Base-by-base conservation (phyloP, 2,113 vertebrate species). In the Dasyurus viverrinus region DNA sequence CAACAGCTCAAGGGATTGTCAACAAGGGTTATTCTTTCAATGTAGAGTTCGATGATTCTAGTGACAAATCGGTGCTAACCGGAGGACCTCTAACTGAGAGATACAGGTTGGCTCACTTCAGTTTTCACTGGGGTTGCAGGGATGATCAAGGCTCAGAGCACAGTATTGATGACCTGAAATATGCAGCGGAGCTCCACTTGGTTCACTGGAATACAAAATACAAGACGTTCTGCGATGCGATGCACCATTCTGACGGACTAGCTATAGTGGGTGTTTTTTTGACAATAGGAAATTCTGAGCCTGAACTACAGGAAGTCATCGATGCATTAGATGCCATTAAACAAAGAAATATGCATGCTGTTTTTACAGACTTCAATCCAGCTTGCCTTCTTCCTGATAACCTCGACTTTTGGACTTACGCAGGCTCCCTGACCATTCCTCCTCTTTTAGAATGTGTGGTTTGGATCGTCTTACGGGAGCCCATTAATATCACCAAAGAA, bases 121-220 rank as follows among this genome's bases (percentile, higher is more conserved):
- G 99, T 97, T 99, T 99, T 98, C 99, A 99, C 98, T 99, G 99
- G 99, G 99, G 99, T 24, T 99, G 30, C 98, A 0, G 97, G 50
- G 99, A 99, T 22, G 98, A 98, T 42, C 98, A 98, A 8, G 99
- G 99, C n/a, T 99, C 99, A 2, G 99, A 99, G 60, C 99, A 99
- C 97, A 99, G 98, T 0, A 98, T 99, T 93, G 97, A 98, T 89
- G 99, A 99, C 68, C 98, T 97, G 93, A 99, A 98, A 54, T 99
- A 98, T 50, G 98, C 99, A 68, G 99, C 99, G 42, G 99, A 99
- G 99, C 99, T 99, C 93, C 99, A 99, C 97, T 98, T 99, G 98
- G 99, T 99, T 93, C 99, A 99, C 97, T 99, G 99, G 99, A 99
- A 99, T 90, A 99, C 99, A 96, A 99, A 99, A 97, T 99, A 99